A percentile compares a stretch with the other conserved stretches of the same genome.
Conservation (phyloP, 2,113 vertebrate genomes). For the Cottus gobio region DNA sequence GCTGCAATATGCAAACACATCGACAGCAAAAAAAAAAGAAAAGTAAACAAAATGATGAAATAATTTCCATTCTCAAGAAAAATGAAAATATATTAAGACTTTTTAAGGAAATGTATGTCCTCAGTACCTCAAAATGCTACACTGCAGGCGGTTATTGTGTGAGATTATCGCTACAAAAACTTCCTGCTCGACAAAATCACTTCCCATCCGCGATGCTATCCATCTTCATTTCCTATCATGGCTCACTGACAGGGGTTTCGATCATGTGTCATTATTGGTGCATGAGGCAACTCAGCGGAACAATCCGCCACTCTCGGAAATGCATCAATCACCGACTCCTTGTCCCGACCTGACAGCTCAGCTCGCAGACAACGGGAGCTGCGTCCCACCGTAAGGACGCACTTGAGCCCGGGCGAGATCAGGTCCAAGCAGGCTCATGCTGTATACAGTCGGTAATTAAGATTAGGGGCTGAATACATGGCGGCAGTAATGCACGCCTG, state of each 20-base stretch:
- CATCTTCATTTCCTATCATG: constrained; percentile 83
- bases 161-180: constrained; percentile 76
- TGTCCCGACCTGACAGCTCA: constrained; percentile 71
- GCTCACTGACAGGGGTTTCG: constrained; percentile 82
- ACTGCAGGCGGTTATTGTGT: constrained; percentile 65
- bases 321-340: constrained; percentile 83
- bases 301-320: constrained; percentile 79
- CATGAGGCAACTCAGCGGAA: constrained; percentile 81
- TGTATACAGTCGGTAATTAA: constrained; percentile 72
- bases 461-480: constrained; percentile 58
- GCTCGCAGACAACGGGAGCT: constrained; percentile 60
- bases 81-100: background rate
- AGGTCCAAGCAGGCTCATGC: constrained; percentile 33
- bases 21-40: background rate
- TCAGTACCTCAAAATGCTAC: constrained; percentile 21
- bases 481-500: constrained; percentile 47
- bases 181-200: constrained; percentile 82
- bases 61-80: background rate
- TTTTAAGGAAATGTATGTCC: constrained; percentile 1
- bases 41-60: background rate
- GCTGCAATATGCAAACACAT: background rate
- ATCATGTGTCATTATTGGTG: constrained; percentile 87
- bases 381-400: constrained; percentile 51
- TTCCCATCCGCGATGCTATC: constrained; percentile 79
- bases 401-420: constrained; percentile 55